Percentiles rank a stretch among this genome's conserved stretches.
Conservation (phyloP, 2,113 vertebrate genomes). For the Pampusana beccarii region DNA sequence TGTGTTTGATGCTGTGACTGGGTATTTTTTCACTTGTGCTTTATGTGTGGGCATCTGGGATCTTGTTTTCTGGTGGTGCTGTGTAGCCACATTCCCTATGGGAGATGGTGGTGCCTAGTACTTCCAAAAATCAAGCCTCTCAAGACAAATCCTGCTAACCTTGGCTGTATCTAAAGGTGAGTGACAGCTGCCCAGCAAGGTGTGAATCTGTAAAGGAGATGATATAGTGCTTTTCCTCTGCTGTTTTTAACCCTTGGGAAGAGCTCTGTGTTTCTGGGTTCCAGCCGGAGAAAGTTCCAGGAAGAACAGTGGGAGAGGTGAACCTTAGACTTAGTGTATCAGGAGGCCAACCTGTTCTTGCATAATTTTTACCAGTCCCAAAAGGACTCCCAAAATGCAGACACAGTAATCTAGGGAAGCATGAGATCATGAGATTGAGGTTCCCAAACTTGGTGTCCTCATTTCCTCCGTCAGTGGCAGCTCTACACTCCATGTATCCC, state of each 20-base stretch:
- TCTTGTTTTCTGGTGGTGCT: neutral
- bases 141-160: neutral
- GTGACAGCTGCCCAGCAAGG: neutral
- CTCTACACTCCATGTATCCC: neutral
- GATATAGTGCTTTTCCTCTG: neutral
- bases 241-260: neutral
- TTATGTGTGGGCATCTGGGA: neutral
- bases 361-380: neutral
- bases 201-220: neutral
- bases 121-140: neutral
- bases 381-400: neutral
- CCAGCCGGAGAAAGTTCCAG: neutral
- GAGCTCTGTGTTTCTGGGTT: neutral
- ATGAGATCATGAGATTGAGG: neutral
- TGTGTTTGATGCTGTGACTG: neutral
- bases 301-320: neutral
- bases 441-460: neutral
- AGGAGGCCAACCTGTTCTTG: neutral
- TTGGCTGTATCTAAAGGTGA: neutral
- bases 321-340: neutral
- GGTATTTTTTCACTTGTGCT: neutral
- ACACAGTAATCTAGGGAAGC: neutral
- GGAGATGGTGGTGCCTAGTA: neutral
- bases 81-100: neutral
- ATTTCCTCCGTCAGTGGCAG: fast-evolving